phyloP scores from a whole-genome alignment of 2,797 vertebrate genomes.

The Brachyrhaphis roseni region DNA sequence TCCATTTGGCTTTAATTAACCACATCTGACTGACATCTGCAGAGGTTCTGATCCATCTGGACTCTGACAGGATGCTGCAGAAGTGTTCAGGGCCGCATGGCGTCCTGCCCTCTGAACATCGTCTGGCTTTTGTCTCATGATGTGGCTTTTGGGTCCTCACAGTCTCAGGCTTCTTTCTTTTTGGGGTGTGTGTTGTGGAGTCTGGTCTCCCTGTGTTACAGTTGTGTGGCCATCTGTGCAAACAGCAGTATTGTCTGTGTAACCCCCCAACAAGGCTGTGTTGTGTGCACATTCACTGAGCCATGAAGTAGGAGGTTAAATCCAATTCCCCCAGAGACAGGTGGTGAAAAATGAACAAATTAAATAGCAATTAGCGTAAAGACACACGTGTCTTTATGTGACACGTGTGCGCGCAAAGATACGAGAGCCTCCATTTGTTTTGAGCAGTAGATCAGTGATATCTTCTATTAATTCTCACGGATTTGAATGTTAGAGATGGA shows the following conservation, averaged over 20 bases:
- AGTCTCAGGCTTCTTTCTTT: constrained; percentile 36
- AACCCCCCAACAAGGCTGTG: constrained; percentile 44
- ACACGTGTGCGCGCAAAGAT: constrained; percentile 7
- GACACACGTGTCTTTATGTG: too few species aligned
- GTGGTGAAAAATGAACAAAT: constrained; percentile 34
- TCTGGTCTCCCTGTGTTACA: constrained; percentile 44
- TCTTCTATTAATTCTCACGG: constrained; percentile 51
- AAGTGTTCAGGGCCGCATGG: constrained; percentile 46
- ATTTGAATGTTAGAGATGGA: constrained; percentile 28
- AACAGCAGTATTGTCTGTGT: constrained; percentile 57
- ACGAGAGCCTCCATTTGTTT: constrained; percentile 48
- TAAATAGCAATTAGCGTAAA: constrained; percentile 24
- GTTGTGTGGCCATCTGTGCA: constrained; percentile 75
- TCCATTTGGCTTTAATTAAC: constrained; percentile 54
- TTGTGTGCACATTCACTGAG: constrained; percentile 48
- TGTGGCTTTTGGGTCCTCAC: constrained; percentile 28
- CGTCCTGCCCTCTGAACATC: constrained; percentile 34
- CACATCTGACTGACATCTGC: constrained; percentile 41
- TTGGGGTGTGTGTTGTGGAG: constrained; percentile 36
- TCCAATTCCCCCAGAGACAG: constrained; percentile 45
- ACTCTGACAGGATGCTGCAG: constrained; percentile 31
- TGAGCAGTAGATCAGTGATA: constrained; percentile 54
- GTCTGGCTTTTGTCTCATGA: constrained; percentile 42
- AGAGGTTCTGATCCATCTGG: constrained; percentile 58
- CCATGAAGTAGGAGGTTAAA: constrained; percentile 28